Conservation (phyloP, 1,140 invertebrate genomes). For the Panulirus ornatus region DNA sequence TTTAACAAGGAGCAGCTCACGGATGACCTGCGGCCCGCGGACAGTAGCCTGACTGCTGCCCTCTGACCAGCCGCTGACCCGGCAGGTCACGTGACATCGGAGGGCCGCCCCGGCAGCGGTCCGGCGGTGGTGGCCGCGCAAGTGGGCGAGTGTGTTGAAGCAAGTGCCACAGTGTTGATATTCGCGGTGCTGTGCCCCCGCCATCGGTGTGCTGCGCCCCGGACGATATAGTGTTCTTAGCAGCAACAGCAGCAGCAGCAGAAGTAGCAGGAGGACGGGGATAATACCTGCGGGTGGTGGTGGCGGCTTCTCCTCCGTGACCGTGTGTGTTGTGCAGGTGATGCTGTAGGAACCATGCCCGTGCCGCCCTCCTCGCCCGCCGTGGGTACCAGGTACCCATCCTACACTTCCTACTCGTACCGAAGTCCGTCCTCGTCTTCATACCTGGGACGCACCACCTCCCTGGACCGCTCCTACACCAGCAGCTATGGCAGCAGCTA, state of each 20-base stretch:
- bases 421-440: constrained; percentile 62
- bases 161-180: background rate
- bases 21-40: background rate
- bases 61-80: background rate
- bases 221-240: background rate
- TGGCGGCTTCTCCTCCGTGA: too few species aligned
- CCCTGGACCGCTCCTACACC: constrained; percentile 60
- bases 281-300: too few species aligned
- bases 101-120: background rate
- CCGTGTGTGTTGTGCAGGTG: constrained; percentile 32
- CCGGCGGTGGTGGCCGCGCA: constrained; percentile 2
- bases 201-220: background rate
- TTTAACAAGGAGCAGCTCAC: background rate
- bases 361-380: constrained; percentile 66
- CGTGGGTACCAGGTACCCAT: constrained; percentile 61
- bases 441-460: constrained; percentile 67
- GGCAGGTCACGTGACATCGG: background rate
- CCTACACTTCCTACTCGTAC: constrained; percentile 57
- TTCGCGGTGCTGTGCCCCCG: background rate
- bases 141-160: background rate
- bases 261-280: too few species aligned
- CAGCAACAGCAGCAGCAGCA: background rate
- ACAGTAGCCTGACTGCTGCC: constrained; percentile 28
- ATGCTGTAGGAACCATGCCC: constrained; percentile 63
- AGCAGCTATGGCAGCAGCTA: constrained; percentile 33